A percentile compares a stretch with the other conserved stretches of the same genome.
Evolutionary conservation across 2,113 vertebrate species (phyloP).

Genomic region (Sinocyclocheilus anophthalmus): DNA sequence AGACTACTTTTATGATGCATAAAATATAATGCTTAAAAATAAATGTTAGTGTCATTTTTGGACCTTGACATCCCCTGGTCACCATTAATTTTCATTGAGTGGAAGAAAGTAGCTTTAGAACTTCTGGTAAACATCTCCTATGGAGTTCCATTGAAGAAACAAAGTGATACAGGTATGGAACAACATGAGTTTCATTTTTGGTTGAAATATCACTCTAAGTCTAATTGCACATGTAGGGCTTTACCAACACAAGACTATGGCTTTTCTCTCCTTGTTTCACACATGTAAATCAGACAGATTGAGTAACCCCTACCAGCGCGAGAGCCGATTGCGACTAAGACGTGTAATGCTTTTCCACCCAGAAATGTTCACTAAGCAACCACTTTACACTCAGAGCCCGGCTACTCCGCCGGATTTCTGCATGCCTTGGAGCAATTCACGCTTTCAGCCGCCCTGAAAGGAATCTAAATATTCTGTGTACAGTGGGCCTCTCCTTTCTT

Average conservation of each 20-base stretch:
- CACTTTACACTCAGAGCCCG: too few species aligned
- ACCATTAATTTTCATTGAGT: not conserved
- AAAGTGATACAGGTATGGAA: not conserved
- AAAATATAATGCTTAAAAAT: too few species aligned
- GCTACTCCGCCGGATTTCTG: too few species aligned
- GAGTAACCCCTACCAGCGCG: too few species aligned
- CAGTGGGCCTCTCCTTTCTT: constrained; percentile 45
- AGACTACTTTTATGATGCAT: not conserved
- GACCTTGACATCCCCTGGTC: not conserved
- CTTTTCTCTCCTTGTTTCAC: not conserved
- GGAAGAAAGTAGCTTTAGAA: not conserved
- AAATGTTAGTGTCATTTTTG: too few species aligned
- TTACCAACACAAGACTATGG: not conserved
- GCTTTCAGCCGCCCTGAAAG: constrained; percentile 22
- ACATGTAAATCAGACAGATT: constrained; percentile 28
- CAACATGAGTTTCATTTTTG: not conserved
- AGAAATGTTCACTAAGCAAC: too few species aligned
- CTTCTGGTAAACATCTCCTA: too few species aligned
- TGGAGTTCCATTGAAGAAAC: not conserved
- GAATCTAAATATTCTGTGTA: constrained; percentile 51
- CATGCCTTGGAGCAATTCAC: constrained; percentile 25
- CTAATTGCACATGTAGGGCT: not conserved
- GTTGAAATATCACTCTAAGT: not conserved
- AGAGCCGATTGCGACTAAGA: too few species aligned
- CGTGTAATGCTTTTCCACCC: too few species aligned